Percentiles rank a stretch among this genome's conserved stretches.
phyloP scores from a whole-genome alignment of 2,888 invertebrate species.

The Sarcophaga subvicina region DNA sequence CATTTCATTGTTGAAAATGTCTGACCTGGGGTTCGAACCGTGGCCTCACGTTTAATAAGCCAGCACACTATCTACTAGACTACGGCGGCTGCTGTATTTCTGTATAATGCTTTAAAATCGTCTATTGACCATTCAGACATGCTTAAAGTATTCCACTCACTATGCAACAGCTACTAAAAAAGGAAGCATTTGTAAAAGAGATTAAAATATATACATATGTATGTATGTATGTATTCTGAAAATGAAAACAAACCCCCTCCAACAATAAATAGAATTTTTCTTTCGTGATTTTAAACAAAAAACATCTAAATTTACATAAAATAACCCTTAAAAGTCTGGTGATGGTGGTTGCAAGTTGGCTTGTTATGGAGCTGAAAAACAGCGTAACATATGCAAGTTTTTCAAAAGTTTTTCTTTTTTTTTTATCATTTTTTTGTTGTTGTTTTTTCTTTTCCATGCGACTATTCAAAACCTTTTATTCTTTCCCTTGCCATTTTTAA shows the following conservation, averaged over 20 bases:
- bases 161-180: background rate
- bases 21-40: too few species aligned
- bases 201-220: background rate
- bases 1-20: too few species aligned
- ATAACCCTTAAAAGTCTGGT: slow-evolving; percentile 32
- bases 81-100: too few species aligned
- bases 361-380: background rate
- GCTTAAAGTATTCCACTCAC: too few species aligned
- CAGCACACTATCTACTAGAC: too few species aligned
- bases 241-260: background rate
- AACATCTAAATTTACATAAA: slow-evolving; percentile 50
- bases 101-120: too few species aligned
- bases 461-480: too few species aligned
- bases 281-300: background rate
- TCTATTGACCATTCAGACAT: too few species aligned
- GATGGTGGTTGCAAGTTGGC: background rate
- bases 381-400: slow-evolving; percentile 55
- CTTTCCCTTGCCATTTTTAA: background rate
- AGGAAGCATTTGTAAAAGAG: slow-evolving; percentile 9
- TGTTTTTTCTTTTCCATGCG: background rate
- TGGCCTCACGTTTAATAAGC: too few species aligned
- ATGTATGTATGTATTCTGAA: background rate
- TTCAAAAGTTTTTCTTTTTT: slow-evolving; percentile 31
- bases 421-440: slow-evolving; percentile 14
- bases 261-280: slow-evolving; percentile 7